A percentile compares a stretch with the other conserved stretches of the same genome.
Conservation (phyloP, 2,797 vertebrate species). For the Coregonus ussuriensis region DNA sequence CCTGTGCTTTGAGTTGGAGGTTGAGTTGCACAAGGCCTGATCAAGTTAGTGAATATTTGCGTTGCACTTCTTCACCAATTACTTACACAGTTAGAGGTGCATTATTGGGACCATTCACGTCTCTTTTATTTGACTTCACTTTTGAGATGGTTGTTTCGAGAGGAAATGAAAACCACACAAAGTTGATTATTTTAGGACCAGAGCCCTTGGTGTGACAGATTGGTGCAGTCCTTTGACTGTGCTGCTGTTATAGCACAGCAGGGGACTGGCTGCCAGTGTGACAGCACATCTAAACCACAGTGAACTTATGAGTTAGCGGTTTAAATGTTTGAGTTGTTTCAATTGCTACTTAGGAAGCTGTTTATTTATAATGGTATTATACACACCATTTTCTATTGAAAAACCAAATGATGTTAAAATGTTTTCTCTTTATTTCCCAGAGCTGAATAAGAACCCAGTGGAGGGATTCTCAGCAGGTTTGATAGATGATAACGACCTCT, state of each 20-base stretch:
- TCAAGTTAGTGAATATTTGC: too few species aligned
- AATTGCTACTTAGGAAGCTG: neutral
- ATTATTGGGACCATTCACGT: neutral
- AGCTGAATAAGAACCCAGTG: slow-evolving; percentile 99
- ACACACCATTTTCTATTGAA: neutral
- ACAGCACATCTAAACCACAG: too few species aligned
- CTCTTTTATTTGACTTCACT: neutral
- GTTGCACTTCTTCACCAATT: too few species aligned
- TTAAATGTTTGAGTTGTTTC: neutral
- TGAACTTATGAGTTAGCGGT: too few species aligned
- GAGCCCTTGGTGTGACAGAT: neutral
- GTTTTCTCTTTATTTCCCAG: slow-evolving; percentile 62
- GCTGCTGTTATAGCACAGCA: neutral
- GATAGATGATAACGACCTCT: slow-evolving; percentile 98
- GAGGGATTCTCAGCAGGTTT: slow-evolving; percentile 99
- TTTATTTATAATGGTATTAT: too few species aligned
- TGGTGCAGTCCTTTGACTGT: neutral
- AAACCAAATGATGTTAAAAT: neutral
- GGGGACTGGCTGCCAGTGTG: too few species aligned
- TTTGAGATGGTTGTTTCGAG: neutral
- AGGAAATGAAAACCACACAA: neutral
- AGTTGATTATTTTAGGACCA: neutral
- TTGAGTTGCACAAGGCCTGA: too few species aligned
- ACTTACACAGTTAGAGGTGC: neutral
- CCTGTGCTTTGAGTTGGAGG: too few species aligned